These are phyloP conservation scores for Serripes groenlandicus DNA, from an alignment of 2,888 invertebrate species.

Conservation along the genomic window DNA sequence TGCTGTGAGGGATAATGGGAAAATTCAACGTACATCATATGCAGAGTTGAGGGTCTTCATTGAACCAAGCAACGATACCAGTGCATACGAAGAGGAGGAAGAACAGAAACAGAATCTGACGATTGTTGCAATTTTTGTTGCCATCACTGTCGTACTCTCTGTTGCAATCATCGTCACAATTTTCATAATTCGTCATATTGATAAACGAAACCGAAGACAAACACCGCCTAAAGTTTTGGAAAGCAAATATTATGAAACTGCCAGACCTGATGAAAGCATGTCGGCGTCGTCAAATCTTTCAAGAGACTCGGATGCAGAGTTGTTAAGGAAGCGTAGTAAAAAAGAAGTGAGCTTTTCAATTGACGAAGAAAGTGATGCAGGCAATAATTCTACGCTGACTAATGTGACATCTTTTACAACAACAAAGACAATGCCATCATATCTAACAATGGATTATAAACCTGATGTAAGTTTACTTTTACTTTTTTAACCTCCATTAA, in stretches of 20 bases:
- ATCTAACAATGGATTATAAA: slow-evolving; percentile 74
- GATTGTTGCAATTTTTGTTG: slow-evolving; percentile 76
- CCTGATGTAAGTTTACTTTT: slow-evolving; percentile 69
- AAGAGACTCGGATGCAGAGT: slow-evolving; percentile 70
- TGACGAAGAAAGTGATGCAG: slow-evolving; percentile 70
- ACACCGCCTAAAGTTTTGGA: slow-evolving; percentile 57
- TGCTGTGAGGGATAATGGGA: slow-evolving; percentile 77
- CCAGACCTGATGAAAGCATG: slow-evolving; percentile 67
- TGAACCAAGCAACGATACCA: slow-evolving; percentile 73
- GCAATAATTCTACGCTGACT: slow-evolving; percentile 76
- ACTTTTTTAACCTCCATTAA: not conserved
- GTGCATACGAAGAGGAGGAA: slow-evolving; percentile 48
- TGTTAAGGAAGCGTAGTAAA: slow-evolving; percentile 75
- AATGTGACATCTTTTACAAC: slow-evolving; percentile 77
- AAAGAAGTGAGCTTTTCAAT: slow-evolving; percentile 82
- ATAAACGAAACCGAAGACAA: slow-evolving; percentile 65
- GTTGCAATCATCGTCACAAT: slow-evolving; percentile 76
- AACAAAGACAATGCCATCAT: slow-evolving; percentile 73
- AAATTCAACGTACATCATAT: slow-evolving; percentile 70
- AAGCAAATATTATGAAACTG: slow-evolving; percentile 60
- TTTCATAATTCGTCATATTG: slow-evolving; percentile 74
- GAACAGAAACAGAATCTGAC: slow-evolving; percentile 74
- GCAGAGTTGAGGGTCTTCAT: slow-evolving; percentile 70
- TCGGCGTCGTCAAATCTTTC: slow-evolving; percentile 66
- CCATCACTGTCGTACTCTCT: slow-evolving; percentile 76